phyloP scores from a whole-genome alignment of 2,888 invertebrate species.

The Cryptus armator region DNA sequence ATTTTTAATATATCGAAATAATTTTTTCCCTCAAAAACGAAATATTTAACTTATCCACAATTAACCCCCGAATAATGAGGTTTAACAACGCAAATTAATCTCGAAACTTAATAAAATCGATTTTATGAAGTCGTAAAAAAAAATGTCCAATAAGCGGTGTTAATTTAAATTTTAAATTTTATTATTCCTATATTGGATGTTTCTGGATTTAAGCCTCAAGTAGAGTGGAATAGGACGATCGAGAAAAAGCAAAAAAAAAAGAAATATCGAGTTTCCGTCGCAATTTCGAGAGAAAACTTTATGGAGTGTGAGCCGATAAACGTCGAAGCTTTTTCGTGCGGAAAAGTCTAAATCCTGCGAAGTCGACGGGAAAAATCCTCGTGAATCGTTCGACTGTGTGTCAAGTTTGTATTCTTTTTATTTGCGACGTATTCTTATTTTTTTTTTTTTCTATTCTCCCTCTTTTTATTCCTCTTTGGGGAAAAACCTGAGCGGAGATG shows the following conservation, averaged over 20 bases:
- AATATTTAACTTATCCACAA: not conserved
- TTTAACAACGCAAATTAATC: not conserved
- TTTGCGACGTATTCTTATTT: conserved; percentile 14
- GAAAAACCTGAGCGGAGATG: not conserved
- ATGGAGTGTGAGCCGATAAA: conserved; percentile 67
- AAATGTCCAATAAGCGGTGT: not conserved
- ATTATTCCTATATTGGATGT: not conserved
- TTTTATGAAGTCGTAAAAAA: not conserved
- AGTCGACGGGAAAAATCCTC: conserved; percentile 52
- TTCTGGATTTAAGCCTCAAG: not conserved
- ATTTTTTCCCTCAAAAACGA: not conserved
- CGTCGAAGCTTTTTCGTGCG: conserved; percentile 43
- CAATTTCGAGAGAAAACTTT: conserved; percentile 59
- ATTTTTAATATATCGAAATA: not conserved
- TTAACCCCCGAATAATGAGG: not conserved
- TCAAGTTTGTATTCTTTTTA: conserved; percentile 9
- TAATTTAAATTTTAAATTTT: conserved; percentile 1
- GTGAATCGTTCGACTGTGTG: conserved; percentile 42
- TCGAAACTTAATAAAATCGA: not conserved
- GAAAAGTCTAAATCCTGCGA: conserved; percentile 49
- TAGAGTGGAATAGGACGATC: not conserved
- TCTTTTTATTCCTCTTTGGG: conserved; percentile 11
- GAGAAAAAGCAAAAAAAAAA: conserved; percentile 6
- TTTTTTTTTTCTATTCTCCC: not conserved
- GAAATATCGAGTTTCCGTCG: conserved; percentile 44